Evolutionary conservation across 2,797 vertebrate genomes (phyloP).

Genomic region (Xiphophorus birchmanni): DNA sequence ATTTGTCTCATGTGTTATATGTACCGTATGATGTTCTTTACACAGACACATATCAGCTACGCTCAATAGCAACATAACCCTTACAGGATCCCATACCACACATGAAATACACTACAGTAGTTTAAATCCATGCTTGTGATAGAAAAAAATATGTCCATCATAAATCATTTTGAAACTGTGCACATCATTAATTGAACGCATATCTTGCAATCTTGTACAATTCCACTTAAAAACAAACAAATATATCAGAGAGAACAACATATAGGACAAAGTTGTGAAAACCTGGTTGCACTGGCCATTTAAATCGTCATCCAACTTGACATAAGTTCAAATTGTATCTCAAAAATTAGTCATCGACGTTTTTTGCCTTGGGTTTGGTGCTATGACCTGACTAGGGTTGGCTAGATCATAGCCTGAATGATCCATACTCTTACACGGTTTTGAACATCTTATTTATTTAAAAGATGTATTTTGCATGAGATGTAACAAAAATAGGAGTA

Average conservation of each 20-base stretch:
- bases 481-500: no score
- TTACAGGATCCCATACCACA: conserved; percentile 29
- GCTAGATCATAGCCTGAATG: no score
- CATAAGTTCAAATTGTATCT: background rate
- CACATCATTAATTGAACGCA: background rate
- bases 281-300: background rate
- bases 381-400: no score
- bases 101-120: conserved; percentile 17
- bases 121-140: background rate
- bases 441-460: no score
- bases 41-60: background rate
- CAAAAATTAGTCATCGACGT: background rate
- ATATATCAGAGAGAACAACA: background rate
- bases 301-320: background rate
- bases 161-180: background rate
- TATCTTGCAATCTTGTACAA: background rate
- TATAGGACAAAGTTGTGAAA: background rate
- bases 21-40: background rate
- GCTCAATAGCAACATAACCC: conserved; percentile 1
- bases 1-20: background rate
- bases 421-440: no score
- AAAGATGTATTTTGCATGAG: no score
- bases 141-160: background rate
- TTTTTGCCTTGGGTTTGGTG: background rate
- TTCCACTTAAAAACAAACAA: background rate